Conservation (phyloP, 2,888 invertebrate genomes). For the Antheraea yamamai region DNA sequence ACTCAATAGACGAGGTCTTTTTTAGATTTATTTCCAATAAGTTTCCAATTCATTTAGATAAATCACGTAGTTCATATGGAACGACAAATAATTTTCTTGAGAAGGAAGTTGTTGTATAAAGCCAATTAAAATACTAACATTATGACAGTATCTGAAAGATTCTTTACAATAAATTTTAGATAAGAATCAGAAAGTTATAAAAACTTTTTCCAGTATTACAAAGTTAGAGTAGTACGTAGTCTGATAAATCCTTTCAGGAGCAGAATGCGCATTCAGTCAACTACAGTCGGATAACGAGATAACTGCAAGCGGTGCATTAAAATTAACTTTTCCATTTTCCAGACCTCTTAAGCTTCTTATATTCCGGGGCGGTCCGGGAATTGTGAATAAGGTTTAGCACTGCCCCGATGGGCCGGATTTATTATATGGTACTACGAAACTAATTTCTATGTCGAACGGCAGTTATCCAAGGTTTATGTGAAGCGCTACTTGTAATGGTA, state of each 20-base stretch:
- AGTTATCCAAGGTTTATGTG: slow-evolving; percentile 10
- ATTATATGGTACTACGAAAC: slow-evolving; percentile 12
- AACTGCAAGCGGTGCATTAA: slow-evolving; percentile 45
- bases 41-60: no score
- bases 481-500: not conserved
- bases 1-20: no score
- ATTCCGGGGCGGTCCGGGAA: slow-evolving; percentile 23
- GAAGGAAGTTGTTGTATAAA: not conserved
- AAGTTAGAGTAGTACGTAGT: not conserved
- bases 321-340: slow-evolving; percentile 54
- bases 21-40: no score
- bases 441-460: slow-evolving; percentile 12
- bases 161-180: not conserved
- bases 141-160: not conserved
- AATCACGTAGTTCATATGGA: no score
- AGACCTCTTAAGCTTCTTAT: slow-evolving; percentile 42
- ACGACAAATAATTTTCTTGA: no score
- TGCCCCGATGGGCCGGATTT: slow-evolving; percentile 17
- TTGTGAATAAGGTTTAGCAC: slow-evolving; percentile 26
- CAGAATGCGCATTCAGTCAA: slow-evolving; percentile 21
- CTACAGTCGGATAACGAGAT: slow-evolving; percentile 42
- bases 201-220: slow-evolving; percentile 1
- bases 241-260: slow-evolving; percentile 9
- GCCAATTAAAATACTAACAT: not conserved
- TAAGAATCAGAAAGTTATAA: not conserved